Percentiles rank a stretch among this genome's conserved stretches.
phyloP scores from a whole-genome alignment of 1,140 invertebrate genomes.

The Batillaria attramentaria region DNA sequence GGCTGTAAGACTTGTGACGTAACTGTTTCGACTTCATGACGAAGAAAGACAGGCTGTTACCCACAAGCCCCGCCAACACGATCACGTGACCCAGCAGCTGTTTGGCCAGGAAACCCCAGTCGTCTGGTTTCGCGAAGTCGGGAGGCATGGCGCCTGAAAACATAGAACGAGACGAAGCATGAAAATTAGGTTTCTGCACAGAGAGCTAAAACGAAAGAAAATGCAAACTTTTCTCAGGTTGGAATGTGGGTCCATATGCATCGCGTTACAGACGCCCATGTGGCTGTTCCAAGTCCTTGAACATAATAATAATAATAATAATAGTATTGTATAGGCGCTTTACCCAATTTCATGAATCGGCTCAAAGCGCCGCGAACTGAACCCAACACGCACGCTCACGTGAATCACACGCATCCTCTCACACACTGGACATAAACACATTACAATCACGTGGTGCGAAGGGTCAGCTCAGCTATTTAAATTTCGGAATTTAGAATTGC shows the following conservation, averaged over 20 bases:
- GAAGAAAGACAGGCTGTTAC: conserved; percentile 58
- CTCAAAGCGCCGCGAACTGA: no score
- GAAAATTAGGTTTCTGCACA: not conserved
- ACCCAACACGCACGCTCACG: no score
- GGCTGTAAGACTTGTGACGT: conserved; percentile 58
- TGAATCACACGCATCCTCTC: no score
- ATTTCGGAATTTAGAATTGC: no score
- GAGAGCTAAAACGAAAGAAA: not conserved
- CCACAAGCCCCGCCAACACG: conserved; percentile 52
- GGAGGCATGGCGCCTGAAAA: not conserved
- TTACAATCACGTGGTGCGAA: no score
- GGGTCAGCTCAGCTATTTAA: no score
- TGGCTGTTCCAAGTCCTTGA: not conserved
- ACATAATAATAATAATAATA: not conserved
- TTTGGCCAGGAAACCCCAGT: conserved; percentile 58
- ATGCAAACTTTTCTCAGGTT: not conserved
- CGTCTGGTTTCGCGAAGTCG: not conserved
- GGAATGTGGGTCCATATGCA: no score
- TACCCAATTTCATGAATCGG: no score
- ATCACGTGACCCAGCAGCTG: conserved; percentile 50
- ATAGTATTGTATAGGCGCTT: no score
- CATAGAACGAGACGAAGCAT: not conserved
- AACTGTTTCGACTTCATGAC: conserved; percentile 58
- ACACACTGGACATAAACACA: no score
- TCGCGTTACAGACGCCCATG: not conserved